Conservation (phyloP, 2,888 invertebrate species). For the Sarcophaga caerulescens region DNA sequence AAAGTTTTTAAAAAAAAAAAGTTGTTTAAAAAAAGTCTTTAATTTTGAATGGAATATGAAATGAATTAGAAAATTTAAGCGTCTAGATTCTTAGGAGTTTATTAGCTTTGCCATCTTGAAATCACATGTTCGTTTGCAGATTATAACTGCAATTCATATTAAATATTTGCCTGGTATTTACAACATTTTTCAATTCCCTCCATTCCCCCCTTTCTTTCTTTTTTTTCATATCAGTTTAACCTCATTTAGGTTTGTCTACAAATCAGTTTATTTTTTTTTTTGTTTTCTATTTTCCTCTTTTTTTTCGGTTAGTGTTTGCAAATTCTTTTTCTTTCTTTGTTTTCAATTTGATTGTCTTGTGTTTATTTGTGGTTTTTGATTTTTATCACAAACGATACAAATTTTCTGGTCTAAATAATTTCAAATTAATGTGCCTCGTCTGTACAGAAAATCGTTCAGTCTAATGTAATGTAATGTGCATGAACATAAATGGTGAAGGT, state of each 20-base stretch:
- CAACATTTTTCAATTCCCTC: not conserved
- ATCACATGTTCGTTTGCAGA: too few relatives aligned
- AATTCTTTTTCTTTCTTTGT: slow-evolving; percentile 8
- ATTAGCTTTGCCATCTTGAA: too few relatives aligned
- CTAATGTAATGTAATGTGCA: not conserved
- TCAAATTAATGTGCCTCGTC: slow-evolving; percentile 13
- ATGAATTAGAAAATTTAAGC: too few relatives aligned
- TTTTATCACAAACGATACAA: slow-evolving; percentile 41
- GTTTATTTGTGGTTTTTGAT: slow-evolving; percentile 13
- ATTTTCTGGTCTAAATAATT: slow-evolving; percentile 61
- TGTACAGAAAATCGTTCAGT: not conserved
- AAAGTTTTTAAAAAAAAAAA: too few relatives aligned
- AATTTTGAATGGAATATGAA: too few relatives aligned
- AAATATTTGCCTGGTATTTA: too few relatives aligned
- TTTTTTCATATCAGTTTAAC: not conserved
- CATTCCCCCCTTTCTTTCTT: not conserved
- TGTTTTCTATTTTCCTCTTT: not conserved
- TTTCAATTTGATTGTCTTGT: slow-evolving; percentile 23
- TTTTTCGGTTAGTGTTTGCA: slow-evolving; percentile 8
- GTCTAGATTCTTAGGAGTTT: too few relatives aligned
- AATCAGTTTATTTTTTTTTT: slow-evolving; percentile 26
- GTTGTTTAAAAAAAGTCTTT: too few relatives aligned
- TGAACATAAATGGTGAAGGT: slow-evolving; percentile 24
- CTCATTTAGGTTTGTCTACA: slow-evolving; percentile 48
- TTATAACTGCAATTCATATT: too few relatives aligned